Percentiles rank a stretch among this genome's conserved stretches.
phyloP scores from a whole-genome alignment of 2,113 vertebrate genomes.

The Heliornis fulica region DNA sequence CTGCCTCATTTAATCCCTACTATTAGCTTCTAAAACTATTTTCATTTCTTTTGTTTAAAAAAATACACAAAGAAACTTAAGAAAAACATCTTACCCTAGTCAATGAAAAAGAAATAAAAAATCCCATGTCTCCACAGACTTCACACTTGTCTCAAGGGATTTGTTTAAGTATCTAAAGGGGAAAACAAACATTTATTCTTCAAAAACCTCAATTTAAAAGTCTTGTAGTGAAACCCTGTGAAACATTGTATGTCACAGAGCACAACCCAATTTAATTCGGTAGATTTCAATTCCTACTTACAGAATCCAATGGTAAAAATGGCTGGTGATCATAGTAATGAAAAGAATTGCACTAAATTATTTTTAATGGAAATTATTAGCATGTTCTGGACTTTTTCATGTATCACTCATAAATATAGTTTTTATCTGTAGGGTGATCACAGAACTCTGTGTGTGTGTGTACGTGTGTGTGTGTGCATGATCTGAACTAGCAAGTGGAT shows the following conservation, averaged over 20 bases:
- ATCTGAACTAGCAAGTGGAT: not conserved
- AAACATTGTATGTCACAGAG: not conserved
- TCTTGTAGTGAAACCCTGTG: not conserved
- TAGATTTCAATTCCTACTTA: not conserved
- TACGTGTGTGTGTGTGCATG: too few species aligned
- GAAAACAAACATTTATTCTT: not conserved
- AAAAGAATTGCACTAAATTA: not conserved
- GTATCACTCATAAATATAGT: not conserved
- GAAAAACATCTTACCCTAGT: not conserved
- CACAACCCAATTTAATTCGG: not conserved
- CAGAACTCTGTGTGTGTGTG: not conserved
- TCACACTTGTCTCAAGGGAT: not conserved
- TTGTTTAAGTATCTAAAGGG: not conserved
- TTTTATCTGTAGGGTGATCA: not conserved
- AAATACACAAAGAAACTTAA: not conserved
- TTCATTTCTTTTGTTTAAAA: not conserved
- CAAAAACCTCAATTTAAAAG: not conserved
- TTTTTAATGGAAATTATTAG: not conserved
- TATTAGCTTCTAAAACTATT: not conserved
- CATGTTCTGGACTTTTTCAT: not conserved
- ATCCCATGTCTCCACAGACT: rapidly evolving
- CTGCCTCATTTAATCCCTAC: not conserved
- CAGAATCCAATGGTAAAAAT: not conserved
- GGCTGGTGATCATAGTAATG: not conserved
- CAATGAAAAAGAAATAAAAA: not conserved